These are phyloP conservation scores for Ridgeia piscesae DNA, from an alignment of 1,140 invertebrate species.

Conservation along the genomic window DNA sequence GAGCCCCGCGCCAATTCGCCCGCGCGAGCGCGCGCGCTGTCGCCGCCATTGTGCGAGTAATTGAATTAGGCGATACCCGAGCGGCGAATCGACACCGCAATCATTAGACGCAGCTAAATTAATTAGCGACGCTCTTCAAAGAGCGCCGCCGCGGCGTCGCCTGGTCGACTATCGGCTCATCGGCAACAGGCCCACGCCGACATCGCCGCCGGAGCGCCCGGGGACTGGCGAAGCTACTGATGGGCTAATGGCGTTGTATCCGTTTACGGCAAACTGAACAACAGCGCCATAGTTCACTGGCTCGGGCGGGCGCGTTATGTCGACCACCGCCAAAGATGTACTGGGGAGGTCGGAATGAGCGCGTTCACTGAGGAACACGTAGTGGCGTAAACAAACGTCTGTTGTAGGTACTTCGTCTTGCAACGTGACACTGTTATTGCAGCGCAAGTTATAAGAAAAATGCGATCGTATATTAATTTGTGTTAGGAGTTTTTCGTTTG, in stretches of 20 bases:
- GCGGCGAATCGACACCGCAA: neutral
- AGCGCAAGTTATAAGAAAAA: neutral
- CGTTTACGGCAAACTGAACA: neutral
- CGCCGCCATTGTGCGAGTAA: neutral
- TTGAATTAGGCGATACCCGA: neutral
- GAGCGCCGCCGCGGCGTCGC: neutral
- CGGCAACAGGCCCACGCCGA: neutral
- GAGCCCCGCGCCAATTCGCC: neutral
- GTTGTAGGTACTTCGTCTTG: neutral
- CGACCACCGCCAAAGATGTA: no score
- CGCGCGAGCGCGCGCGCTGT: neutral
- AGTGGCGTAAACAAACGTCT: neutral
- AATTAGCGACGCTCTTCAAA: constrained; percentile 1
- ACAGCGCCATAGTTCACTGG: neutral
- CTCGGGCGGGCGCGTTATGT: no score
- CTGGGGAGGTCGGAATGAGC: neutral
- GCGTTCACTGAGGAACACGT: neutral
- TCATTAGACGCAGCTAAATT: neutral
- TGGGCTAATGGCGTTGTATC: neutral
- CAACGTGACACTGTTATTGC: neutral
- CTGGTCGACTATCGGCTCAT: neutral
- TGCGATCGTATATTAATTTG: neutral
- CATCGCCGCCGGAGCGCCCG: neutral
- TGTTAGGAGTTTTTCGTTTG: neutral
- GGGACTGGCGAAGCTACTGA: neutral